Percentiles rank a stretch among this genome's conserved stretches.
Evolutionary conservation across 2,797 vertebrate species (phyloP).

Genomic region (Trichosurus vulpecula): DNA sequence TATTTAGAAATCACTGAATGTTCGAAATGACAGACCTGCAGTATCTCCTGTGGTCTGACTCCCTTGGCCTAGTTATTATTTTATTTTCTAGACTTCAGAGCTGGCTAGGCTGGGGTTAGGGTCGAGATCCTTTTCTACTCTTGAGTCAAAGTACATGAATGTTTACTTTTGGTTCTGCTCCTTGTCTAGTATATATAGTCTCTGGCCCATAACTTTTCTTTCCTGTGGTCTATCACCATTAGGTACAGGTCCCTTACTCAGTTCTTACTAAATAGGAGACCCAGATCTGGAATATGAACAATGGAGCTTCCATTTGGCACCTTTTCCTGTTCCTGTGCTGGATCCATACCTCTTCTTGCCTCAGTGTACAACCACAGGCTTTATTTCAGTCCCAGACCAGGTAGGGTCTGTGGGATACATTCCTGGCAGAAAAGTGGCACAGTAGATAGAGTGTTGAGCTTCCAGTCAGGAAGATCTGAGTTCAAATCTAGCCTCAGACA

Average conservation of each 20-base stretch:
- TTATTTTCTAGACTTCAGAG: neutral
- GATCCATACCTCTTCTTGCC: too few relatives aligned
- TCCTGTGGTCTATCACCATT: neutral
- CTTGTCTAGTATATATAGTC: neutral
- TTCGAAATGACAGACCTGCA: neutral
- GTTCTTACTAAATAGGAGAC: neutral
- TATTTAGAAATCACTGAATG: neutral
- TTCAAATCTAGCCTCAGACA: neutral
- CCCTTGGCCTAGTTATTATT: neutral
- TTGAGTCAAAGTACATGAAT: neutral
- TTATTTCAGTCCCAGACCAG: too few relatives aligned
- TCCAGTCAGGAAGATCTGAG: too few relatives aligned
- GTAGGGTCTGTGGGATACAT: too few relatives aligned
- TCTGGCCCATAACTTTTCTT: neutral
- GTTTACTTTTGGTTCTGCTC: neutral
- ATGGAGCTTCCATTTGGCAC: neutral
- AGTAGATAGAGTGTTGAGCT: too few relatives aligned
- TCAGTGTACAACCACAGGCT: too few relatives aligned
- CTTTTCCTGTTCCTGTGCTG: neutral
- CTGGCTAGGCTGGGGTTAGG: neutral
- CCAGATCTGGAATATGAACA: neutral
- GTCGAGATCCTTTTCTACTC: neutral
- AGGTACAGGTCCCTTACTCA: neutral
- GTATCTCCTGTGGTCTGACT: neutral
- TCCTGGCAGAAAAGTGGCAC: too few relatives aligned